Conservation (phyloP, 2,888 invertebrate species). For the Amphiduros pacificus region DNA sequence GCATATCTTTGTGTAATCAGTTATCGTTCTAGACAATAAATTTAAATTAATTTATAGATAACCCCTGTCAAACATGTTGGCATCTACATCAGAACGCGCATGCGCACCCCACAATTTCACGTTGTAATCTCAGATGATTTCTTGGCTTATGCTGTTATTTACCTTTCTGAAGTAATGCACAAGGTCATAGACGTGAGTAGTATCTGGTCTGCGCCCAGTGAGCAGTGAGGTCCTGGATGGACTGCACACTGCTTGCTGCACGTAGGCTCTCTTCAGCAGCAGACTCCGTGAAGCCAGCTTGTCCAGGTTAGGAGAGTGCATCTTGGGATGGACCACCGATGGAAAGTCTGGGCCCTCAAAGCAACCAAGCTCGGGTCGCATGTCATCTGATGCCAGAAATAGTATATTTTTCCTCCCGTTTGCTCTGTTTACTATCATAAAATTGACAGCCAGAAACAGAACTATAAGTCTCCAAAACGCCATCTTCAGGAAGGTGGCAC, state of each 20-base stretch:
- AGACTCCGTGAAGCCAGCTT: conserved; percentile 32
- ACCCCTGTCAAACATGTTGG: too few species aligned
- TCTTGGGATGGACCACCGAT: conserved; percentile 29
- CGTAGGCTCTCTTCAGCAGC: conserved; percentile 33
- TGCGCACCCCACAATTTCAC: too few species aligned
- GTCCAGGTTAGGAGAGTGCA: conserved; percentile 39
- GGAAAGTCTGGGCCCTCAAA: conserved; percentile 33
- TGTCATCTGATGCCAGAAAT: conserved; percentile 31
- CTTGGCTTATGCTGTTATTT: too few species aligned
- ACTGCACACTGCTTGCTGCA: conserved; percentile 31
- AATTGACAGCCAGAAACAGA: too few species aligned
- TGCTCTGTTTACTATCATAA: too few species aligned
- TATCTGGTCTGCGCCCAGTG: conserved; percentile 30
- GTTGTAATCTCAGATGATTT: too few species aligned
- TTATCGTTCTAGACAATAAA: too few species aligned
- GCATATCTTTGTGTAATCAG: too few species aligned
- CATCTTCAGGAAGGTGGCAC: too few species aligned
- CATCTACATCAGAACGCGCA: too few species aligned
- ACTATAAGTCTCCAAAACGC: too few species aligned
- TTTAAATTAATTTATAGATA: too few species aligned
- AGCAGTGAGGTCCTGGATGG: conserved; percentile 30
- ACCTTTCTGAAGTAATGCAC: conserved; percentile 25
- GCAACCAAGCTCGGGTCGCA: conserved; percentile 33
- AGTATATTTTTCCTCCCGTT: conserved; percentile 26
- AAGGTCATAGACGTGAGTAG: conserved; percentile 27